Conservation (phyloP, 2,888 invertebrate genomes). For the Acleris emargana region DNA sequence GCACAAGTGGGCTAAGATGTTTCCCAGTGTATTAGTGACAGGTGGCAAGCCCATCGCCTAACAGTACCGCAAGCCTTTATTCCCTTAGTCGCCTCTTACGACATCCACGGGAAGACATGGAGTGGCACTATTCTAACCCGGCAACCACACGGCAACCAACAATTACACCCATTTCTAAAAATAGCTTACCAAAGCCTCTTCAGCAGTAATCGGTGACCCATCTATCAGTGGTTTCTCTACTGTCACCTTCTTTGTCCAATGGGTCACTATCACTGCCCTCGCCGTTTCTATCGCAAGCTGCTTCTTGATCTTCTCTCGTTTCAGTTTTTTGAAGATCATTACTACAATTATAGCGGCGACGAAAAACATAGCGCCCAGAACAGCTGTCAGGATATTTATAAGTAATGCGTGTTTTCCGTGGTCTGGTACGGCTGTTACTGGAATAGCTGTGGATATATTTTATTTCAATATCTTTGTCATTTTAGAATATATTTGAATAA, state of each 20-base stretch:
- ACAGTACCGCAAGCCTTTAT: too few relatives aligned
- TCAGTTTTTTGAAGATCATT: conserved; percentile 87
- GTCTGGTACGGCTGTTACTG: conserved; percentile 63
- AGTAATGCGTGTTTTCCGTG: conserved; percentile 81
- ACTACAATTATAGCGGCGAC: conserved; percentile 84
- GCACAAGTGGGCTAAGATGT: too few relatives aligned
- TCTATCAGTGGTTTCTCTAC: conserved; percentile 90
- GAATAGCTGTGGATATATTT: conserved; percentile 54
- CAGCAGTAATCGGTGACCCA: conserved; percentile 83
- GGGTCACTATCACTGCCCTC: conserved; percentile 91
- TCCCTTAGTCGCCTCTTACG: too few relatives aligned
- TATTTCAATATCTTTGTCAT: background rate
- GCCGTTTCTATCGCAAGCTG: conserved; percentile 91
- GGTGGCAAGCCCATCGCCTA: too few relatives aligned
- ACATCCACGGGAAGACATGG: too few relatives aligned
- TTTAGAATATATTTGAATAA: too few relatives aligned
- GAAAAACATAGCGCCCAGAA: conserved; percentile 85
- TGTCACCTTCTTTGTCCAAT: conserved; percentile 95
- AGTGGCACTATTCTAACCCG: too few relatives aligned
- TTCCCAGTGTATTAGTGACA: too few relatives aligned
- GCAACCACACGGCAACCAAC: too few relatives aligned
- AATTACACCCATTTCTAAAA: background rate
- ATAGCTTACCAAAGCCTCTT: conserved; percentile 85
- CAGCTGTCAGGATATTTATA: conserved; percentile 84
- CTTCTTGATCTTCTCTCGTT: conserved; percentile 91